Conservation (phyloP, 2,797 vertebrate genomes). For the Cossypha dichroa region DNA sequence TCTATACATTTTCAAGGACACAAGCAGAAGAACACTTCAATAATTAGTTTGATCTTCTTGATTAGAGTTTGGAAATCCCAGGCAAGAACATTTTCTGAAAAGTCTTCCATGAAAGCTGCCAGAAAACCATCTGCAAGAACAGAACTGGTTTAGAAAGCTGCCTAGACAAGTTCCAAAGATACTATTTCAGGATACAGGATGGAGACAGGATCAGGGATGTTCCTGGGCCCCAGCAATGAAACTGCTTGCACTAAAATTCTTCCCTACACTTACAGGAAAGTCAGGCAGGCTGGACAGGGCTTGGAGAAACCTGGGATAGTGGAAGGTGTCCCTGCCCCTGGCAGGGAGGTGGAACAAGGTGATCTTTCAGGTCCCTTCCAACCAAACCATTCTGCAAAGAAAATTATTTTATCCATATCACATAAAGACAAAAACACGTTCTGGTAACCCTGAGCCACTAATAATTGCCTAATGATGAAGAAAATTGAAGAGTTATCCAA, state of each 20-base stretch:
- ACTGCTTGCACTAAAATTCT: neutral
- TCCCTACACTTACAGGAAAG: neutral
- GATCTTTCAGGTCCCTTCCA: neutral
- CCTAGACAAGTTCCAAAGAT: neutral
- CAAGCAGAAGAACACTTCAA: neutral
- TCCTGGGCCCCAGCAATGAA: neutral
- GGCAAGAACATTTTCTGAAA: neutral
- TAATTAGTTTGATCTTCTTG: neutral
- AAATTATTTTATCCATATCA: rapidly evolving
- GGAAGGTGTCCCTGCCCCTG: neutral
- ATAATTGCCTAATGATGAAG: neutral
- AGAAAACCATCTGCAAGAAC: neutral
- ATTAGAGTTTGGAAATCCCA: neutral
- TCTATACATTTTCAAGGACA: neutral
- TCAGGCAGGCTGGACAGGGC: neutral
- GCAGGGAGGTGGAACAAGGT: neutral
- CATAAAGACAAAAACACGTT: neutral
- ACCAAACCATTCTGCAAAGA: neutral
- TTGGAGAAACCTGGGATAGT: neutral
- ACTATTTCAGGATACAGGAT: neutral
- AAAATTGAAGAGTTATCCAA: neutral
- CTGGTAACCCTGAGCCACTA: neutral
- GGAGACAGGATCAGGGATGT: neutral
- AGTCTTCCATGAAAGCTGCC: neutral
- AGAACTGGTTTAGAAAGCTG: neutral